Evolutionary conservation across 2,888 invertebrate genomes (phyloP).

Genomic region (Drosophila cyrtoloma): DNA sequence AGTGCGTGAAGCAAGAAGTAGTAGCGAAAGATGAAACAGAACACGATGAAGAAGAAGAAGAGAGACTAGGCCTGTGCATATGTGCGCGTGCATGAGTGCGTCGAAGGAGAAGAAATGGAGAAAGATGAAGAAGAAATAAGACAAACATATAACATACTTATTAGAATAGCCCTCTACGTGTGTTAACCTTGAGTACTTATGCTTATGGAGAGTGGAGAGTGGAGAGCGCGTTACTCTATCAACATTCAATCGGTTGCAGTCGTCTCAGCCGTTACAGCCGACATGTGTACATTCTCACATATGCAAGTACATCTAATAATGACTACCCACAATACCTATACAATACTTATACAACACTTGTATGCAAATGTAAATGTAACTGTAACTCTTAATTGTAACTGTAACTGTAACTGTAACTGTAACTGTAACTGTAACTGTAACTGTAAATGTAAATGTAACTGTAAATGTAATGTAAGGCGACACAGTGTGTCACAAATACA

Average conservation of each 20-base stretch:
- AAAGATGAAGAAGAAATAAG: background rate
- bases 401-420: conserved; percentile 5
- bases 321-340: conserved; percentile 13
- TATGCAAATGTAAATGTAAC: conserved; percentile 11
- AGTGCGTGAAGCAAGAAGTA: background rate
- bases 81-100: background rate
- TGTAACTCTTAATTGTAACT: conserved; percentile 6
- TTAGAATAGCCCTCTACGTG: background rate
- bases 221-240: background rate
- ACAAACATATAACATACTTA: background rate
- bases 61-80: background rate
- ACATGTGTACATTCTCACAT: conserved; percentile 13
- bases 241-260: conserved; percentile 2
- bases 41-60: background rate
- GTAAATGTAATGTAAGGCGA: conserved; percentile 3
- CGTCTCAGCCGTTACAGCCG: background rate
- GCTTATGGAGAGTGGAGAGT: background rate
- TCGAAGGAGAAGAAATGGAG: background rate
- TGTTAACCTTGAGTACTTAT: conserved; percentile 12
- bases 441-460: background rate
- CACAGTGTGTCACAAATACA: background rate
- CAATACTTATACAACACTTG: conserved; percentile 30
- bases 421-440: conserved; percentile 5
- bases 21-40: background rate
- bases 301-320: conserved; percentile 10